A percentile compares a stretch with the other conserved stretches of the same genome.
Conservation (phyloP, 2,797 vertebrate genomes). For the Scomberomorus guttatus region DNA sequence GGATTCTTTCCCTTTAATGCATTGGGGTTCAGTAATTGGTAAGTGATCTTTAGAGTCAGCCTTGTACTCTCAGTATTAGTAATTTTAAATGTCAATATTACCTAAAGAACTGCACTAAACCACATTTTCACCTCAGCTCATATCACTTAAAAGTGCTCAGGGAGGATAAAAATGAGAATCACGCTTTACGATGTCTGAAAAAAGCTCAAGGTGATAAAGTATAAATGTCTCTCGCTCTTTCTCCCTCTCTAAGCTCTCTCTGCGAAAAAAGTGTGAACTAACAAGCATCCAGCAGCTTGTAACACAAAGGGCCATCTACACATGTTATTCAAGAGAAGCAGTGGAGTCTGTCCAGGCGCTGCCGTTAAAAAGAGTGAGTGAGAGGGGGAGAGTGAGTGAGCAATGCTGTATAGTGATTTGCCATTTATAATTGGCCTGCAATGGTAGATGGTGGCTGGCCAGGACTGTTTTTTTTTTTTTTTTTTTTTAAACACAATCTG, state of each 20-base stretch:
- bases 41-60: slow-evolving; percentile 69
- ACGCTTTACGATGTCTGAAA: slow-evolving; percentile 16
- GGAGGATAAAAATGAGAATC: slow-evolving; percentile 23
- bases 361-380: slow-evolving; percentile 72
- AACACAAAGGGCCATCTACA: slow-evolving; percentile 83
- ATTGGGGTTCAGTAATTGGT: slow-evolving; percentile 74
- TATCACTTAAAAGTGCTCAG: slow-evolving; percentile 13
- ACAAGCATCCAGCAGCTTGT: slow-evolving; percentile 79
- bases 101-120: slow-evolving; percentile 22
- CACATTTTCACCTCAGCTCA: slow-evolving; percentile 5
- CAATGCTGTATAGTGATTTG: slow-evolving; percentile 82
- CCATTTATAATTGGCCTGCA: slow-evolving; percentile 85
- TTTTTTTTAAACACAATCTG: slow-evolving; percentile 82
- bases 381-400: slow-evolving; percentile 64
- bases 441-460: slow-evolving; percentile 81
- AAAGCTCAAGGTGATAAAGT: slow-evolving; percentile 40
- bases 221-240: slow-evolving; percentile 29
- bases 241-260: slow-evolving; percentile 42
- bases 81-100: slow-evolving; percentile 28
- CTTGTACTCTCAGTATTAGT: slow-evolving; percentile 12
- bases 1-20: slow-evolving; percentile 72
- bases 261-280: slow-evolving; percentile 80
- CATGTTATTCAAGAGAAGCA: slow-evolving; percentile 83
- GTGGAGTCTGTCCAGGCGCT: slow-evolving; percentile 79
- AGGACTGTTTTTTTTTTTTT: slow-evolving; percentile 60